Evolutionary conservation across 2,113 vertebrate genomes (phyloP), one percentile per base, ranked within the genome.

Genomic region (Hippopotamus amphibius): DNA sequence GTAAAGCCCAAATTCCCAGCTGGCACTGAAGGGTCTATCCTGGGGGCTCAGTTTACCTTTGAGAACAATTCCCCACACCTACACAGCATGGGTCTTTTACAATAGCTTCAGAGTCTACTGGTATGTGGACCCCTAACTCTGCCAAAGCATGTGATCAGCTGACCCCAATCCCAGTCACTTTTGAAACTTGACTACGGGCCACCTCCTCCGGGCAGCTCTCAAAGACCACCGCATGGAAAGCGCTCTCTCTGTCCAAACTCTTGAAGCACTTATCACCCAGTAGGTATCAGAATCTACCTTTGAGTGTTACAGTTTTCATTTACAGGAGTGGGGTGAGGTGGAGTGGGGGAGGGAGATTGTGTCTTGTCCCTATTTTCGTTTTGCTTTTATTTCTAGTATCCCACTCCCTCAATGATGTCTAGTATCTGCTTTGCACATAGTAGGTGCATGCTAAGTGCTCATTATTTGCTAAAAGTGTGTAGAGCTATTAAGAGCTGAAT

Each of bases 391-490:
- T 84, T 88, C 72, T 65, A 4, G 7, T 66, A 13, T 46, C 17
- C 46, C 16, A 17, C 33, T 57, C 7, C 7, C n/a, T 41, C 46
- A 2, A 1, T 53, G 30, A 57, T 63, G 7, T 65, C 55, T 65
- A 61, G 41, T 41, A 28, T 41, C 13, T 5, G 1, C 61, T 61
- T 71, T 77, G 33, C 48, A 46, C 48, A 65, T 12, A 77, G 66
- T 33, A 97, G 48, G 43, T 68, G 41, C 71, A 65, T 80, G 96
- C 63, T 37, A 76, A 84, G 77, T 17, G 48, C n/a, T 89, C 37
- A 41, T 37, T 86, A 12, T 77, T 77, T 82, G 66, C 79, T 81
- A 21, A 15, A 76, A 97, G 61, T 53, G 30, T 53, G 46, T 5
- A 85, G 50, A 7, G 10, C 66, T 74, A 28, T 0, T 11, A 88